Percentiles rank a stretch among this genome's conserved stretches.
phyloP scores from a whole-genome alignment of 2,888 invertebrate genomes.

The Odontomyia ornata region DNA sequence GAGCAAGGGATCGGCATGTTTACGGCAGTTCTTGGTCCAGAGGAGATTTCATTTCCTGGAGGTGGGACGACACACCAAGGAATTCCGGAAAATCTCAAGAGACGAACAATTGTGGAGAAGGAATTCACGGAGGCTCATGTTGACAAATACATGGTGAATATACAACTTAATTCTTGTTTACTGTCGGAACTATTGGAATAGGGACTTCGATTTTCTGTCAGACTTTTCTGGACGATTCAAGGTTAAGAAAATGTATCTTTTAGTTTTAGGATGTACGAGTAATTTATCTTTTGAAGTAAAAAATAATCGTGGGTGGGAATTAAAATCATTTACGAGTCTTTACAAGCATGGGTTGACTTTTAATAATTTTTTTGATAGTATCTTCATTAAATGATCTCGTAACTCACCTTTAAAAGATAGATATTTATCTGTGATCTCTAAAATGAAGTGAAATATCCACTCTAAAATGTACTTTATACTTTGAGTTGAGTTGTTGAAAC shows the following conservation, averaged over 20 bases:
- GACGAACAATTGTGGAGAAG: background rate
- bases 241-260: constrained; percentile 17
- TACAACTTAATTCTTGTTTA: constrained; percentile 25
- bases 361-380: too few relatives aligned
- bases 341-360: too few relatives aligned
- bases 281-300: background rate
- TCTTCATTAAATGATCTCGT: too few relatives aligned
- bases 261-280: background rate
- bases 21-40: background rate
- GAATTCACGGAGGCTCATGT: background rate
- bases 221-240: constrained; percentile 1
- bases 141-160: background rate
- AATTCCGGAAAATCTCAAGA: background rate
- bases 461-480: too few relatives aligned
- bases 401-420: too few relatives aligned
- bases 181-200: background rate
- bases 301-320: background rate
- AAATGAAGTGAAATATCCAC: too few relatives aligned
- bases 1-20: constrained; percentile 33
- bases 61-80: too few relatives aligned
- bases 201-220: constrained; percentile 29
- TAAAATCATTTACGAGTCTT: too few relatives aligned
- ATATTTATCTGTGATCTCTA: too few relatives aligned
- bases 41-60: too few relatives aligned
- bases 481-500: too few relatives aligned